Conservation (phyloP, 2,113 vertebrate species). For the Siniperca chuatsi region DNA sequence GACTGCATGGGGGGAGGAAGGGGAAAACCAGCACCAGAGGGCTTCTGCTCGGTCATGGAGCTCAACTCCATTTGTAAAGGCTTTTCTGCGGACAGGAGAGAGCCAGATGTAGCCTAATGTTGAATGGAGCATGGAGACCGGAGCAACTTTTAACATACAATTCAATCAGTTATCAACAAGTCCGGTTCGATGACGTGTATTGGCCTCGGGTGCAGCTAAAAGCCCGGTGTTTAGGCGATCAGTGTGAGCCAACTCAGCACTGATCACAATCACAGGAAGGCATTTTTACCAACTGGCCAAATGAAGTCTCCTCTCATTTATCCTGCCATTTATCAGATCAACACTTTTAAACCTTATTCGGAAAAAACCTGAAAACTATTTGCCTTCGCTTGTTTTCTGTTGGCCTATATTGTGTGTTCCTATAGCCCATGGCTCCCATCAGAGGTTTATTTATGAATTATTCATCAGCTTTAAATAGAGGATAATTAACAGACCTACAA, state of each 20-base stretch:
- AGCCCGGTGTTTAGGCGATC: background rate
- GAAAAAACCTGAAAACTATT: background rate
- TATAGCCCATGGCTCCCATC: constrained; percentile 16
- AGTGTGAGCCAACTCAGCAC: background rate
- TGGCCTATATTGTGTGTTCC: background rate
- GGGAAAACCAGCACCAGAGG: constrained; percentile 77
- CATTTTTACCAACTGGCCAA: background rate
- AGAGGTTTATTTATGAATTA: constrained; percentile 49
- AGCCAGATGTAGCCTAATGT: constrained; percentile 59
- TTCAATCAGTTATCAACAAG: constrained; percentile 59
- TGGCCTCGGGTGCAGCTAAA: background rate
- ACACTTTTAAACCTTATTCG: background rate
- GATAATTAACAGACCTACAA: constrained; percentile 3
- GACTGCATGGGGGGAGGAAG: constrained; percentile 21
- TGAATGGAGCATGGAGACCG: constrained; percentile 18
- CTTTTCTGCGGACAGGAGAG: constrained; percentile 62
- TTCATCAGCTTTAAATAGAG: constrained; percentile 31
- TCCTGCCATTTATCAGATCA: background rate
- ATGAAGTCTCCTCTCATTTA: background rate
- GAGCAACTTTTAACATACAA: constrained; percentile 43
- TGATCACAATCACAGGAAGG: background rate
- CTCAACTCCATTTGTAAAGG: constrained; percentile 78
- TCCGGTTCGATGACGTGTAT: background rate
- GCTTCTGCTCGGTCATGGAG: constrained; percentile 79
- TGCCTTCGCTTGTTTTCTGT: background rate